Evolutionary conservation across 2,888 invertebrate genomes (phyloP), one percentile per base, ranked within the genome.

Genomic region (Heliconius charithonia): DNA sequence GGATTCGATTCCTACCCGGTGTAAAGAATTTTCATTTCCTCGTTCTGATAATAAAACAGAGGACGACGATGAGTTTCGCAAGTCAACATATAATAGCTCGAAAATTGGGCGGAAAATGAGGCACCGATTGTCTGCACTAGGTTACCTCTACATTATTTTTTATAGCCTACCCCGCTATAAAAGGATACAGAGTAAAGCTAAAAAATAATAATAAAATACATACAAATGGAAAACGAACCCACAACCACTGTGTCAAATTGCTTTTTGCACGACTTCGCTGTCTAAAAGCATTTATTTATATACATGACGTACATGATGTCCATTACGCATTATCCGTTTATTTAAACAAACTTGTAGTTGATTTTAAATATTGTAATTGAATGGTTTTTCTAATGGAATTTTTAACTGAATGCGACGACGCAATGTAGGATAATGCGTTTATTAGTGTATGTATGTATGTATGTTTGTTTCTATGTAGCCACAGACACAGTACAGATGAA

Each of bases 331-430:
- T 25, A n/a, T 37, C n/a, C 67, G 37, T 37, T 37, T 37, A 37
- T 37, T 37, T 37, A 2, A 37, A 41, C 37, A 41, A n/a, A 67
- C 67, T 37, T n/a, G 37, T 67, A 25, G 3, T 66, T 66, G n/a
- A 37, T 13, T 67, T 67, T 67, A n/a, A 41, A 67, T 66, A 37
- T 66, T 66, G 32, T 66, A 37, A 66, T 66, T 32, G 7, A 66
- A 66, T 66, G 32, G 22, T 66, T 66, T 66, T 12, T 7, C 32
- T 59, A n/a, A 3, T 22, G 51, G 51, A 51, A 19, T 51, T 51
- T 37, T 51, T 51, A 51, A 19, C 51, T 19, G 51, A 51, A 12
- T 51, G 19, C 19, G 4, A 37, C 19, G 51, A 51, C 16, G 19
- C 19, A 51, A 51, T 41, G 19, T 12, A 51, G 19, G 51, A 19